Conservation (phyloP, 92 coral and sea anemone species). For the Palythoa grandis region DNA sequence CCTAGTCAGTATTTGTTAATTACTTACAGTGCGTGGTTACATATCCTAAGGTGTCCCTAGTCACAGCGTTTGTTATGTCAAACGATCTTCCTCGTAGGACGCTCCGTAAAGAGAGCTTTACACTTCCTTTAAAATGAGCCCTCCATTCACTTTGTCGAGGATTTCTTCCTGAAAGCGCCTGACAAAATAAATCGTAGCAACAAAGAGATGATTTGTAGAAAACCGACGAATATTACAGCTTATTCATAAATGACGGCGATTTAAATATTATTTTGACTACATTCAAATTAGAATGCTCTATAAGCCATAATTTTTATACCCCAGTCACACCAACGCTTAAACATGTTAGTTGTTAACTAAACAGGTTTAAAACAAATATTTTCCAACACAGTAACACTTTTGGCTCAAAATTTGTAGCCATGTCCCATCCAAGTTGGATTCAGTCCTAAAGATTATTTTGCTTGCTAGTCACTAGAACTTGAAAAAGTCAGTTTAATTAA, state of each 20-base stretch:
- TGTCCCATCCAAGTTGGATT: too few relatives aligned
- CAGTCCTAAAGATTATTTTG: too few relatives aligned
- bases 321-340: too few relatives aligned
- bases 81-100: neutral
- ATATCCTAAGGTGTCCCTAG: slow-evolving; percentile 21
- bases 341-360: too few relatives aligned
- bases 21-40: slow-evolving; percentile 28
- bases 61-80: slow-evolving; percentile 8
- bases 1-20: neutral
- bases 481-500: too few relatives aligned
- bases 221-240: neutral
- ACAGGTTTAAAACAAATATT: too few relatives aligned
- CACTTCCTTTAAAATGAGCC: slow-evolving; percentile 35
- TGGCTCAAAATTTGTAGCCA: too few relatives aligned
- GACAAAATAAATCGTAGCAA: neutral
- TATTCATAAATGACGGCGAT: neutral
- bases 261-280: neutral
- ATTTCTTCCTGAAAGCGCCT: slow-evolving; percentile 27
- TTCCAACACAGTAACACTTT: too few relatives aligned
- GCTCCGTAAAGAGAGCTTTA: slow-evolving; percentile 3
- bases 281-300: too few relatives aligned
- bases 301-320: too few relatives aligned
- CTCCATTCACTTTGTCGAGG: slow-evolving; percentile 37
- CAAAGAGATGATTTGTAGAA: neutral
- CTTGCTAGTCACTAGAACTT: too few relatives aligned